Percentiles rank a stretch among this genome's conserved stretches.
These are phyloP conservation scores for Solenodon paradoxus DNA, from an alignment of 2,113 vertebrate species.

Conservation along the genomic window DNA sequence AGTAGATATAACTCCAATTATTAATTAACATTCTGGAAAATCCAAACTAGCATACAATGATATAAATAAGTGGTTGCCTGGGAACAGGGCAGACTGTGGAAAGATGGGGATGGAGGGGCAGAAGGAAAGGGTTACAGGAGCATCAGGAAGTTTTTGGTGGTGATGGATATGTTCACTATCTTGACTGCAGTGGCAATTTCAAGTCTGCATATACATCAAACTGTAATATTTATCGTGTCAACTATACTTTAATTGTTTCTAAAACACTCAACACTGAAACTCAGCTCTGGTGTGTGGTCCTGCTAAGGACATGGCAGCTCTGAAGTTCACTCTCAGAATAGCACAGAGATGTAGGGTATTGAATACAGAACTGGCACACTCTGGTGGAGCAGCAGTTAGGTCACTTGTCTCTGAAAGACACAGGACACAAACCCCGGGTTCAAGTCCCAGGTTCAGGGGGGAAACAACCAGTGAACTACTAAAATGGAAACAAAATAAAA, in stretches of 20 bases:
- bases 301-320: neutral
- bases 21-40: neutral
- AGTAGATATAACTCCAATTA: neutral
- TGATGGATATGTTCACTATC: neutral
- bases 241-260: neutral
- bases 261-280: neutral
- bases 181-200: neutral
- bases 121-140: neutral
- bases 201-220: neutral
- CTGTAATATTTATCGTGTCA: no score
- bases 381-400: no score
- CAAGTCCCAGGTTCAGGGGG: no score
- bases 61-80: neutral
- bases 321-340: neutral
- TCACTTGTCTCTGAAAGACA: no score
- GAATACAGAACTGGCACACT: no score
- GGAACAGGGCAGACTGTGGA: neutral
- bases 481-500: no score
- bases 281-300: neutral
- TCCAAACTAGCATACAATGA: neutral
- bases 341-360: neutral
- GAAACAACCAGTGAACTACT: no score
- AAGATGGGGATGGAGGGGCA: neutral
- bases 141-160: neutral
- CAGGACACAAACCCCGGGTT: no score